Percentiles rank a stretch among this genome's conserved stretches.
These are phyloP conservation scores for Arctocebus calabarensis DNA, from an alignment of 2,797 vertebrate genomes.

Conservation along the genomic window DNA sequence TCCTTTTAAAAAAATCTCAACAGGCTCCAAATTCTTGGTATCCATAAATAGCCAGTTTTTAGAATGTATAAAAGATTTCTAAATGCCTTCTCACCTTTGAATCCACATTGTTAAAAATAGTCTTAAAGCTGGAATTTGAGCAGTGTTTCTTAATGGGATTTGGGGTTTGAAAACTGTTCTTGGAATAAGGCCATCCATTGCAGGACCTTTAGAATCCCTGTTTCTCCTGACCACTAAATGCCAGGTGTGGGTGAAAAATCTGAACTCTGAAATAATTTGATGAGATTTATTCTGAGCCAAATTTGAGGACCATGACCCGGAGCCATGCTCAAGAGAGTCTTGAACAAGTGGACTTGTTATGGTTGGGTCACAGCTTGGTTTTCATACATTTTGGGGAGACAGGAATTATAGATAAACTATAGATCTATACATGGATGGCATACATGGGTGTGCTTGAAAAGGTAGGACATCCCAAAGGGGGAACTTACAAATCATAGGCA, in stretches of 20 bases:
- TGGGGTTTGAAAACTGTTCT: neutral
- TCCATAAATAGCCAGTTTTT: constrained; percentile 42
- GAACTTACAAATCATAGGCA: no score
- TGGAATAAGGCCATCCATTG: neutral
- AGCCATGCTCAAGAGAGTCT: no score
- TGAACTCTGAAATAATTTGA: no score
- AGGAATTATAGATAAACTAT: no score
- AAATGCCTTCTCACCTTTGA: constrained; percentile 13
- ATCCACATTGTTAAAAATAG: constrained; percentile 6
- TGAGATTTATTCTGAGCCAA: no score
- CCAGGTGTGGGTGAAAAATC: neutral
- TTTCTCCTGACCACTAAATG: neutral
- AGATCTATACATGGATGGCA: no score
- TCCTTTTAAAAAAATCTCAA: constrained; percentile 47
- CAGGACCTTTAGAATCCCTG: neutral
- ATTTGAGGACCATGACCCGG: no score
- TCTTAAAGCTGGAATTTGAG: neutral
- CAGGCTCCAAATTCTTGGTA: constrained; percentile 26
- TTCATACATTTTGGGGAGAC: no score
- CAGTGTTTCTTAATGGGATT: neutral
- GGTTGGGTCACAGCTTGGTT: no score
- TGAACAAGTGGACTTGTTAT: no score
- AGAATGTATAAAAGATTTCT: neutral
- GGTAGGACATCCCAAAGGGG: no score
- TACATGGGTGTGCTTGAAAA: no score